Base-by-base conservation (phyloP, 2,888 invertebrate species). In the Drosophila macrospina region DNA sequence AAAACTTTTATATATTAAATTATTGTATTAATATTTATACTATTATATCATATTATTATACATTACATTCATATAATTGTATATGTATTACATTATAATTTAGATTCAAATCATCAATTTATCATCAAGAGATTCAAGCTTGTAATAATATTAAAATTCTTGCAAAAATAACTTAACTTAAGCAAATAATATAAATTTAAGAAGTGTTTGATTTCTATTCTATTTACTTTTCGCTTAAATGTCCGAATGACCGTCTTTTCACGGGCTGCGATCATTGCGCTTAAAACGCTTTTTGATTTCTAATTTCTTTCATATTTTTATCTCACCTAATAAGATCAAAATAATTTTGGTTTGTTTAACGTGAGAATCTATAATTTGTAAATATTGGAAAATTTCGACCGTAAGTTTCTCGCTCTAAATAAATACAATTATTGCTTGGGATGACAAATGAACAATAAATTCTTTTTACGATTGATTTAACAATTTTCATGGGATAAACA, bases 401-500 rank as follows among this genome's bases (percentile, higher is more conserved):
- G n/a, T 28, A 10, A 50, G 52, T 16, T 32, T 51, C 36, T 39
- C 15, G 15, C 15, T 34, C 41, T 8, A 16, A 30, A 51, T 37
- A 70, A 63, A 69, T 54, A 69, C 41, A 34, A 34, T 34, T 34
- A 52, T 26, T 24, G 30, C n/a, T 15, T 20, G 13, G 20, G 4
- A 42, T 47, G 44, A 56, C 37, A 52, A 39, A 42, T 26, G 26
- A 60, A 5, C 52, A 8, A 50, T 67, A 20, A 4, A 45, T 47
- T 44, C 30, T 56, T 11, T 42, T 36, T 13, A 15, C 44, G 47
- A 56, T 48, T 47, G 37, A 20, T 55, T 8, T 11, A 26, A 51
- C 4, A 45, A 48, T 64, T 59, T 60, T 10, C 13, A 30, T 57
- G 7, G 10, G 6, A 52, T 62, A 73, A 73, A 73, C 54, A 67